Evolutionary conservation across 2,888 invertebrate genomes (phyloP), one percentile per base, ranked within the genome.

Genomic region (Nomada hirtipes): DNA sequence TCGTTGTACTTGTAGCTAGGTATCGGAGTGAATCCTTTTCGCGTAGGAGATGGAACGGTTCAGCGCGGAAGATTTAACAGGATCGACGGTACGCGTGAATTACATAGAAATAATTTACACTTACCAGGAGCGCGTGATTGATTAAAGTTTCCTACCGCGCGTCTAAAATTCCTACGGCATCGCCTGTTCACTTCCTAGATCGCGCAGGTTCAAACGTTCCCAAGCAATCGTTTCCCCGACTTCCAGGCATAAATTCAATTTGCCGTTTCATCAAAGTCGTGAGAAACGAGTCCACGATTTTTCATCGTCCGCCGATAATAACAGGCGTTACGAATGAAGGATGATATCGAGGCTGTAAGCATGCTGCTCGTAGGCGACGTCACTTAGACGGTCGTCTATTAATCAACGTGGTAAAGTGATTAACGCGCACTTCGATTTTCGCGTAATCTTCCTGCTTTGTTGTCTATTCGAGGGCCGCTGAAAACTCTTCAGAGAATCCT

Each of bases 331-430:
- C 36, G 60, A 61, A 55, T 80, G 79, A 80, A 79, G 61, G 71
- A 80, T 80, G 79, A 71, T 79, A 79, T 78, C 79, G 64, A 26
- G 53, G n/a, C 15, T 23, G 23, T 1, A 44, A 15, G 44, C 52
- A 20, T n/a, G 42, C 47, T 61, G 67, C 70, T 79, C 70, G 47
- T 47, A 61, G 55, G 67, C 79, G 79, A 79, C 79, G 79, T 67
- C 59, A 13, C 50, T 2, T 4, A 2, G 71, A 78, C 67, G 42
- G 67, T 10, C 60, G 61, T 20, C 79, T 63, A 80, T 80, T 80
- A 80, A 80, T 80, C 79, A 80, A 72, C 60, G 9, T 18, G 78
- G 10, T 44, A 63, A 64, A 67, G 71, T 79, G 79, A 79, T 80
- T 79, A 79, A 79, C 70, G 29, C 68, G 78, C 18, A 20, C 50